Percentiles rank a stretch among this genome's conserved stretches.
phyloP scores from a whole-genome alignment of 2,888 invertebrate species.

The Isoperla grammatica region DNA sequence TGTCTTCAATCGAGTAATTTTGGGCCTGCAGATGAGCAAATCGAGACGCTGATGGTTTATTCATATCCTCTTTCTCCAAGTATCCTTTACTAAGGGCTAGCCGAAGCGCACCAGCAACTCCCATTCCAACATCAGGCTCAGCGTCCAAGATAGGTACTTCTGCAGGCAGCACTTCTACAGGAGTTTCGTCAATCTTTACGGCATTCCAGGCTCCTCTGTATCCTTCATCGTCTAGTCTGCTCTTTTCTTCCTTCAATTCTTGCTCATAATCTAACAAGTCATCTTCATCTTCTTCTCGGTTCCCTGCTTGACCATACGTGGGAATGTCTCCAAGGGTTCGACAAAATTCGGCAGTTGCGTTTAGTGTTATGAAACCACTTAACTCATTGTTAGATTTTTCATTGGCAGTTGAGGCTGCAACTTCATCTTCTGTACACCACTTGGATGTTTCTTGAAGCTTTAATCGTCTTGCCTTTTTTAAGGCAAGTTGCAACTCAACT shows the following conservation, averaged over 20 bases:
- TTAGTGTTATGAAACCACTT: slow-evolving; percentile 67
- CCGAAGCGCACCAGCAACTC: slow-evolving; percentile 85
- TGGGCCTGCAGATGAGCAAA: slow-evolving; percentile 71
- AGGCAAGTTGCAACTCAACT: slow-evolving; percentile 57
- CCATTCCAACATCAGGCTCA: slow-evolving; percentile 87
- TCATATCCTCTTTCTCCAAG: slow-evolving; percentile 73
- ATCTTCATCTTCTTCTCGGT: slow-evolving; percentile 75
- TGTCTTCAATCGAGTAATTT: slow-evolving; percentile 75
- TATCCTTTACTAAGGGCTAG: slow-evolving; percentile 93
- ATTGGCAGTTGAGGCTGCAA: neutral
- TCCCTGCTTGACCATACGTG: slow-evolving; percentile 87
- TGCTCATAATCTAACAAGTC: slow-evolving; percentile 55
- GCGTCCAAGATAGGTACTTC: slow-evolving; percentile 75
- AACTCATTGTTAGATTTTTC: slow-evolving; percentile 33
- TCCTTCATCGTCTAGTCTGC: slow-evolving; percentile 48
- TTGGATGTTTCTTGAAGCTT: slow-evolving; percentile 49
- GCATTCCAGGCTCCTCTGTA: slow-evolving; percentile 76
- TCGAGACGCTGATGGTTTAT: slow-evolving; percentile 64
- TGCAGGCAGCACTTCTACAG: slow-evolving; percentile 48
- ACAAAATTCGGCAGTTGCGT: slow-evolving; percentile 96
- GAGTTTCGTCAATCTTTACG: slow-evolving; percentile 56
- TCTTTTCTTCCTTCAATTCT: slow-evolving; percentile 45
- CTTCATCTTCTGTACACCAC: neutral
- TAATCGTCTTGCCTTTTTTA: slow-evolving; percentile 65
- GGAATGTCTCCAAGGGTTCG: slow-evolving; percentile 93